Percentiles rank a stretch among this genome's conserved stretches.
Evolutionary conservation across 2,797 vertebrate species (phyloP).

Genomic region (Lithobates sylvaticus): DNA sequence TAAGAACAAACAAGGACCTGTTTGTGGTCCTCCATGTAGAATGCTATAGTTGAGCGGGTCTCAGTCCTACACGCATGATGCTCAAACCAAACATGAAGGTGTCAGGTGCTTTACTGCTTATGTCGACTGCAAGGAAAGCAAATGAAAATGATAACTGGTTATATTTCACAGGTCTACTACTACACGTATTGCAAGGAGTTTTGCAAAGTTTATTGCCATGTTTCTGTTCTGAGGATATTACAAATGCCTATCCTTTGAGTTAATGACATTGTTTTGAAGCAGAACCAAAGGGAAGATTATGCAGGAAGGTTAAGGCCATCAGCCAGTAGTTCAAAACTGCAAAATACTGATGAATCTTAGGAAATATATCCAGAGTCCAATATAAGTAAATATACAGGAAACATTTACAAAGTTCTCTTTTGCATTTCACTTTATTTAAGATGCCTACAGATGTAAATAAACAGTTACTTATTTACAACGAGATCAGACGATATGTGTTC

Average conservation of each 20-base stretch:
- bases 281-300: too few relatives aligned
- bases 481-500: too few relatives aligned
- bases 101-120: neutral
- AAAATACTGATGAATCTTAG: too few relatives aligned
- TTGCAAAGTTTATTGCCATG: neutral
- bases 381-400: neutral
- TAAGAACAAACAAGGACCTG: too few relatives aligned
- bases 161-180: neutral
- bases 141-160: neutral
- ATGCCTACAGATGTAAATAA: too few relatives aligned
- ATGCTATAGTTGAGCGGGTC: neutral
- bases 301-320: too few relatives aligned
- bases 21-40: neutral
- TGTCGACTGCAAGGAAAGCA: neutral
- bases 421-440: too few relatives aligned
- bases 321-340: too few relatives aligned
- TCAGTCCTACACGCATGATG: neutral
- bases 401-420: neutral
- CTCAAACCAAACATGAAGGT: neutral
- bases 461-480: too few relatives aligned
- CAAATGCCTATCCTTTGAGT: neutral
- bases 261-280: neutral
- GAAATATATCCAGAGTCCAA: too few relatives aligned
- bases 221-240: too few relatives aligned
- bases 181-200: neutral